Conservation (phyloP, 2,797 vertebrate genomes). For the Jordanella pulchra region DNA sequence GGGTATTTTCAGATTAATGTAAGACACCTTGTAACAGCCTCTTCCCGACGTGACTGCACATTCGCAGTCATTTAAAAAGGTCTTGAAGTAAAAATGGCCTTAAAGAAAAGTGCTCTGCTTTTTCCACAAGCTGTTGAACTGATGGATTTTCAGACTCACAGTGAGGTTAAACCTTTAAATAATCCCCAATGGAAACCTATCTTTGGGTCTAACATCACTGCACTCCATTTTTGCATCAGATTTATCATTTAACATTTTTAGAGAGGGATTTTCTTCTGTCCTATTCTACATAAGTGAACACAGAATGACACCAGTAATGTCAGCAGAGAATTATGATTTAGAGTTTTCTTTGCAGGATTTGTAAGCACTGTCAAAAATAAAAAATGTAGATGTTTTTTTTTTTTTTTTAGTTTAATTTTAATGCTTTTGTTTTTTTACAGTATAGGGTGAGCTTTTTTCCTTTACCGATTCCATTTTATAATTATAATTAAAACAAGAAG, state of each 20-base stretch:
- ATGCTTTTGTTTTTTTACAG: not conserved
- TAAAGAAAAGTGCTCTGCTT: constrained; percentile 16
- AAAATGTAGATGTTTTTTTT: not conserved
- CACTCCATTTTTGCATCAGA: constrained; percentile 5
- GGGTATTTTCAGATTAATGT: constrained; percentile 11
- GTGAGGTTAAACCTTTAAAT: constrained; percentile 3
- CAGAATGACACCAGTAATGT: not conserved
- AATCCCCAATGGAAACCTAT: constrained; percentile 12
- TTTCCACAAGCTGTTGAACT: constrained; percentile 1
- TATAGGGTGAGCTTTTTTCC: too few species aligned
- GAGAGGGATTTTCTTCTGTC: not conserved
- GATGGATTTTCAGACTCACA: constrained; percentile 10
- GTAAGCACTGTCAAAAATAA: not conserved
- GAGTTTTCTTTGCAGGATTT: not conserved
- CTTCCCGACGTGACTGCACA: constrained; percentile 14
- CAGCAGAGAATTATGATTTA: not conserved
- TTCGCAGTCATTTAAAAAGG: constrained; percentile 5
- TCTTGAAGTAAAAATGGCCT: not conserved
- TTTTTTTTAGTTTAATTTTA: not conserved
- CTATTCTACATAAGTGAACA: not conserved
- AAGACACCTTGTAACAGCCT: constrained; percentile 3
- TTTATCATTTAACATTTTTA: not conserved
- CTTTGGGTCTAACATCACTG: constrained; percentile 5
- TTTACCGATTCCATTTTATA: too few species aligned
- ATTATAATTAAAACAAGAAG: too few species aligned